A percentile compares a stretch with the other conserved stretches of the same genome.
These are phyloP conservation scores for Engystomops pustulosus DNA, from an alignment of 2,113 vertebrate species.

Conservation along the genomic window DNA sequence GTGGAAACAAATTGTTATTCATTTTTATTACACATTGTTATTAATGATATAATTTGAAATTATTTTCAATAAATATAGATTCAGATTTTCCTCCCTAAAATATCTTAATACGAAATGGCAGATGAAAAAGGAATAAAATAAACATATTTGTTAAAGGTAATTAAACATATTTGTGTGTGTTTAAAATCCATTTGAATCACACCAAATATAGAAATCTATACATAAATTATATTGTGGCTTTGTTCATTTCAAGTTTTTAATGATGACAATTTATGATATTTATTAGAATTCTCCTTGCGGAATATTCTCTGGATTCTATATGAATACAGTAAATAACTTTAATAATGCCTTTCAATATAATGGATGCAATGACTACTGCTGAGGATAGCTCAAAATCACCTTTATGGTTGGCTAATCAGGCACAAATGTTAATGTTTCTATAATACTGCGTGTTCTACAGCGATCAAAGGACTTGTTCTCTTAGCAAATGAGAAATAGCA, in stretches of 20 bases:
- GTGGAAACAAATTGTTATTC: no score
- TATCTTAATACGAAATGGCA: neutral
- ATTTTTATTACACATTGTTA: no score
- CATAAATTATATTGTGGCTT: neutral
- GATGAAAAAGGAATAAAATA: neutral
- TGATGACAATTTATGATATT: no score
- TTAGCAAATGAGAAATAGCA: neutral
- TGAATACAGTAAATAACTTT: neutral
- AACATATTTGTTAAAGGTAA: conserved; percentile 16
- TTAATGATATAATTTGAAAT: no score
- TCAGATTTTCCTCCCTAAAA: neutral
- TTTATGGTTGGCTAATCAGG: conserved; percentile 23
- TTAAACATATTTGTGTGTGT: conserved; percentile 5
- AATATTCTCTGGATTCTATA: neutral
- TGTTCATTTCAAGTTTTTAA: no score
- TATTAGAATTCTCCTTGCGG: neutral
- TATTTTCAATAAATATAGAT: no score
- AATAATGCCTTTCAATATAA: neutral
- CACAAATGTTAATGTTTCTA: conserved; percentile 19
- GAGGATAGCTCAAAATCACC: conserved; percentile 9
- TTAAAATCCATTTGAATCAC: neutral
- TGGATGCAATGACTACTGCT: neutral
- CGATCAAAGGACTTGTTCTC: conserved; percentile 30
- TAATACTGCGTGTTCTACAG: neutral
- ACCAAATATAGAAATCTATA: neutral